Conservation (phyloP, 1,140 invertebrate genomes). For the Cotesia glomerata region DNA sequence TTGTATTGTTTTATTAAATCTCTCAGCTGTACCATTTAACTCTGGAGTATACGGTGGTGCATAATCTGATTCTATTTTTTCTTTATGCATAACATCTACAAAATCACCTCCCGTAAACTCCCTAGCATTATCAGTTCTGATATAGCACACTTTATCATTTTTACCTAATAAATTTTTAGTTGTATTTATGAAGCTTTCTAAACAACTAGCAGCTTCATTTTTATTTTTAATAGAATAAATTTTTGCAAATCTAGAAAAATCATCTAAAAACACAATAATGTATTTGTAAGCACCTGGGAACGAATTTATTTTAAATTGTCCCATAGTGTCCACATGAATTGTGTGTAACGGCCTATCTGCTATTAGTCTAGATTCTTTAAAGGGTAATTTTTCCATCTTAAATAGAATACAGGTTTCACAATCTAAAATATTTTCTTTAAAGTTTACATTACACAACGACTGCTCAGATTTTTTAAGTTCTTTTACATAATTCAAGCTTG, state of each 20-base stretch:
- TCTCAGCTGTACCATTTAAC: slow-evolving; percentile 50
- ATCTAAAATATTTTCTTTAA: slow-evolving; percentile 29
- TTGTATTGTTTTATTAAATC: slow-evolving; percentile 51
- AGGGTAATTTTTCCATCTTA: slow-evolving; percentile 36
- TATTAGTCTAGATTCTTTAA: slow-evolving; percentile 27
- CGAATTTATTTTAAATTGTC: slow-evolving; percentile 25
- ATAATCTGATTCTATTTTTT: slow-evolving; percentile 33
- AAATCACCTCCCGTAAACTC: slow-evolving; percentile 35
- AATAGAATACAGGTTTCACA: slow-evolving; percentile 33
- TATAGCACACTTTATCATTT: slow-evolving; percentile 20
- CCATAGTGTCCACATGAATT: slow-evolving; percentile 34
- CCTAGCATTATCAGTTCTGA: slow-evolving; percentile 30
- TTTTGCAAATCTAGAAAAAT: slow-evolving; percentile 28
- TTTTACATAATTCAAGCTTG: slow-evolving; percentile 25
- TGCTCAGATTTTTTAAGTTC: slow-evolving; percentile 17
- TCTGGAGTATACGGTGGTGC: slow-evolving; percentile 39
- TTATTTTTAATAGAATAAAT: slow-evolving; percentile 28
- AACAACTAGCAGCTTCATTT: slow-evolving; percentile 21
- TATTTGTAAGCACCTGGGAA: slow-evolving; percentile 26
- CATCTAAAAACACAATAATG: slow-evolving; percentile 23
- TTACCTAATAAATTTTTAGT: slow-evolving; percentile 22
- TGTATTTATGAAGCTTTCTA: slow-evolving; percentile 21
- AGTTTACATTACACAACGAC: slow-evolving; percentile 19
- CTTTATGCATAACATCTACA: slow-evolving; percentile 26
- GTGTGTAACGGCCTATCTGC: slow-evolving; percentile 27